Base-by-base conservation (phyloP, 2,113 vertebrate genomes). In the Anolis carolinensis region DNA sequence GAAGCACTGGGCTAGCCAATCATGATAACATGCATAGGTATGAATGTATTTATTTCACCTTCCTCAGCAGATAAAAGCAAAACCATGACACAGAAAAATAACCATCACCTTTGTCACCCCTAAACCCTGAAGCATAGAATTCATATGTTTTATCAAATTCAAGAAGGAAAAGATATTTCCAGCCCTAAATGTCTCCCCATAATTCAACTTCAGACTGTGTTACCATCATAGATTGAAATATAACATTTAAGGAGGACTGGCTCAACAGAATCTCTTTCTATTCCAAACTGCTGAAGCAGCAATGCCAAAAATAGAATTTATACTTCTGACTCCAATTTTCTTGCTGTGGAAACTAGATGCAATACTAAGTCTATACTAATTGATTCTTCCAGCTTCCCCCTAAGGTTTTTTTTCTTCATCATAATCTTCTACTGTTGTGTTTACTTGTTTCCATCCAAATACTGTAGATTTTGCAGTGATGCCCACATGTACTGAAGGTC, bases 271-370 rank as follows among this genome's bases (percentile, higher is more conserved):
- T 79, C 36, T 5, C 39, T 27, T 48, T 10, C 7, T 9, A 32
- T 71, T 59, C 39, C 67, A 79, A 79, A 71, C 52, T 67, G 59
- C 65, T 70, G 25, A 85, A 85, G 23, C 25, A 85, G 34, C 50
- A 79, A 10, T 85, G 52, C 67, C 27, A 72, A 50, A 72, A 85
- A 79, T 44, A 75, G 27, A 84, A 63, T 16, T 63, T 84, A 23
- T 48, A 75, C 59, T 44, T 75, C 39, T 13, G 34, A 83, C 55
- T 74, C 81, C 16, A 74, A 7, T 63, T 83, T 83, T 59, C 23
- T 27, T 62, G 9, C 34, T 73, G 32, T 83, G 55, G 25, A 36
- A 72, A 59, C 25, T 73, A 83, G 59, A 75, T 75, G 27, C 4
- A 74, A 5, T 59, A 8, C 30, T 83, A 9, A 23, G 6, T 59